Evolutionary conservation across 1,140 invertebrate genomes (phyloP), one percentile per base, ranked within the genome.

Genomic region (Drosophila tristis): DNA sequence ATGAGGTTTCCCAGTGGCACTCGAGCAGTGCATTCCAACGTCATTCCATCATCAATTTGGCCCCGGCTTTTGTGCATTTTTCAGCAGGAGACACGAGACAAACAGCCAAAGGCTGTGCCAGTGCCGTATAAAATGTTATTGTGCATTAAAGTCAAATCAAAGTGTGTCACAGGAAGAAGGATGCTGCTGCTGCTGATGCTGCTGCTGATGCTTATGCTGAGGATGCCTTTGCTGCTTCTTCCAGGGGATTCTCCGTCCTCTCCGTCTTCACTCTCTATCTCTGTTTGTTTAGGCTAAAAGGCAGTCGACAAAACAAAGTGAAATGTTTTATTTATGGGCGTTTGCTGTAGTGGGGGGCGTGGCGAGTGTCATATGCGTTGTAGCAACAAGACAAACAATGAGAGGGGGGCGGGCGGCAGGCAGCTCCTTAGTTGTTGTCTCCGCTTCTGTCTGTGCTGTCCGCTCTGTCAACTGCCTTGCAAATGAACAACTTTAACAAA

Each of bases 401-500:
- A 78, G 67, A 20, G 20, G 1, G 35, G 43, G 43, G 31, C 29
- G 23, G 57, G 23, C 53, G 11, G 50, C 81, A 62, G 66, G 56
- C 78, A 56, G 59, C 51, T 51, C 59, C 62, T 58, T 73, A 15
- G 7, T 47, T 31, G 16, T 23, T 48, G 59, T 50, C 47, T 50
- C 29, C 59, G 43, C 47, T 23, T 25, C 29, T 31, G 26, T 25
- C 62, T 74, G 67, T 50, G 57, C 64, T 63, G 66, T 63, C 72
- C 60, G 58, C 50, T 74, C 74, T 78, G 82, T 67, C 78, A 81
- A 77, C 82, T 86, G 81, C 65, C 84, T 82, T 73, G 84, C 78
- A 86, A 86, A 86, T 86, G 78, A 86, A 87, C 84, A 87, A 84
- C 84, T 87, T 87, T 84, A 89, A 84, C 84, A 87, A 89, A 84